These are phyloP conservation scores for Mechanitis mazaeus DNA, from an alignment of 2,888 invertebrate species.

Conservation along the genomic window DNA sequence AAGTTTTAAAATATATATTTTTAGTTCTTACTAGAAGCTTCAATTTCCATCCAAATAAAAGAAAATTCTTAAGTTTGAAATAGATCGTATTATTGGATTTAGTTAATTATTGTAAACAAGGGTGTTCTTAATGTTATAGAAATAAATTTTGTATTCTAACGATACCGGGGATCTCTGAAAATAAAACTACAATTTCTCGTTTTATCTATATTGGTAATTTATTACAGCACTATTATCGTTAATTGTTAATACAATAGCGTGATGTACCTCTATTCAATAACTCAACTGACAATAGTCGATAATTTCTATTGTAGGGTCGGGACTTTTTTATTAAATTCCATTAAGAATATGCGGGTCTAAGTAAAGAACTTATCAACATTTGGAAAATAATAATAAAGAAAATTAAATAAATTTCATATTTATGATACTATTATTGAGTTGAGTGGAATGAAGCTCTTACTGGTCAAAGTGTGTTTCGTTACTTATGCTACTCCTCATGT, in stretches of 20 bases:
- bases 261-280: conserved; percentile 50
- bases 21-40: too few species aligned
- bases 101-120: too few species aligned
- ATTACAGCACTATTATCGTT: neutral
- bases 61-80: too few species aligned
- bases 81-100: too few species aligned
- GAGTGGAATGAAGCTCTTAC: too few species aligned
- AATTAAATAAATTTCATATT: neutral
- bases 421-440: too few species aligned
- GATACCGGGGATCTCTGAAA: neutral
- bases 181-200: neutral
- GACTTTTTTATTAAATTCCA: conserved; percentile 64
- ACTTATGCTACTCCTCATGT: too few species aligned
- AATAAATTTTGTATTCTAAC: too few species aligned
- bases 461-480: too few species aligned
- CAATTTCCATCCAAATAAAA: too few species aligned
- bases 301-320: conserved; percentile 39
- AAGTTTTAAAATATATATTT: too few species aligned
- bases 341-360: conserved; percentile 57
- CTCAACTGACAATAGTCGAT: conserved; percentile 45
- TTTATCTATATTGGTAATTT: conserved; percentile 1
- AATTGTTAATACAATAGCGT: conserved; percentile 32
- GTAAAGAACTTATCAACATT: conserved; percentile 15
- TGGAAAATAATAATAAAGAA: neutral
- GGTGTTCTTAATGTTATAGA: too few species aligned